These are phyloP conservation scores for Dynastes tityus DNA, from an alignment of 2,888 invertebrate genomes.

Conservation along the genomic window DNA sequence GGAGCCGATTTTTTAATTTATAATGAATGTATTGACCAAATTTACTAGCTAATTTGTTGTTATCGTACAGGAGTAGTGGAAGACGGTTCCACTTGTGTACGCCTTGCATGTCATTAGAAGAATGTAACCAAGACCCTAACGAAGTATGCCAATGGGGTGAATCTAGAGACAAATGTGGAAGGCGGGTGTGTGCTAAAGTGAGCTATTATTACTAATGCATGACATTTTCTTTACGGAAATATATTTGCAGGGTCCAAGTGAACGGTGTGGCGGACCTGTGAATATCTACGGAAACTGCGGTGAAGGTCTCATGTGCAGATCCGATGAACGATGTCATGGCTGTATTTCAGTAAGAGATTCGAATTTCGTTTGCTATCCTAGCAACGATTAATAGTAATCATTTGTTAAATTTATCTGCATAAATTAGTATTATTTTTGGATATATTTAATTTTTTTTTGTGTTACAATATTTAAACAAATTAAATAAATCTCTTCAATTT, in stretches of 20 bases:
- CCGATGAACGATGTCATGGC: slow-evolving; percentile 67
- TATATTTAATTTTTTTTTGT: slow-evolving; percentile 37
- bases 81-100: slow-evolving; percentile 55
- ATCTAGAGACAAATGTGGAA: slow-evolving; percentile 64
- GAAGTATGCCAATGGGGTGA: slow-evolving; percentile 66
- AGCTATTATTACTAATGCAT: neutral
- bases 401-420: neutral
- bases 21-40: neutral
- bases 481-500: slow-evolving; percentile 34
- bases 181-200: slow-evolving; percentile 68
- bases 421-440: slow-evolving; percentile 44
- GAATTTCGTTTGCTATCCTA: slow-evolving; percentile 38
- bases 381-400: slow-evolving; percentile 21
- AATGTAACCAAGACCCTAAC: slow-evolving; percentile 64
- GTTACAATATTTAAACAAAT: slow-evolving; percentile 30
- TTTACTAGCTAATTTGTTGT: slow-evolving; percentile 11
- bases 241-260: slow-evolving; percentile 65
- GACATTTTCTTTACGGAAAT: neutral
- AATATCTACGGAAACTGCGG: slow-evolving; percentile 65
- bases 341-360: slow-evolving; percentile 61
- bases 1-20: too few relatives aligned
- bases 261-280: slow-evolving; percentile 65
- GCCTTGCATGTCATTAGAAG: slow-evolving; percentile 59
- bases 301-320: slow-evolving; percentile 66
- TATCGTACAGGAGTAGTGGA: slow-evolving; percentile 52